Evolutionary conservation across 2,797 vertebrate species (phyloP).

Genomic region (Acrocephalus scirpaceus): DNA sequence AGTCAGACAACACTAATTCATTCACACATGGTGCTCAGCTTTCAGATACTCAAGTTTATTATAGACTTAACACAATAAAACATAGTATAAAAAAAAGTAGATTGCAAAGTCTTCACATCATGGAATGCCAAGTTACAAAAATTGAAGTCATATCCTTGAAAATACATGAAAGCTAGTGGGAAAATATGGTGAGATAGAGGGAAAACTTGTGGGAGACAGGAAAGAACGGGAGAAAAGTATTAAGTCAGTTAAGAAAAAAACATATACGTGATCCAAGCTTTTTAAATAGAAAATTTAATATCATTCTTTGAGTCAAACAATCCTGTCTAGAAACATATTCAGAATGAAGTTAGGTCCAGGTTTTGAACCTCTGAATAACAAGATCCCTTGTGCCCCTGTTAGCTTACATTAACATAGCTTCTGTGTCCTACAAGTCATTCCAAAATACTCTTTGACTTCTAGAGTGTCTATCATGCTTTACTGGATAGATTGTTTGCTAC

Average conservation of each 20-base stretch:
- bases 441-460: slow-evolving; percentile 9
- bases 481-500: slow-evolving; percentile 62
- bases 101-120: not conserved
- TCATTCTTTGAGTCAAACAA: slow-evolving; percentile 32
- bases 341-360: not conserved
- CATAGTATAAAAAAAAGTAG: slow-evolving; percentile 2
- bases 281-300: slow-evolving; percentile 60
- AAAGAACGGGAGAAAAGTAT: not conserved
- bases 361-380: not conserved
- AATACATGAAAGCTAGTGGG: not conserved
- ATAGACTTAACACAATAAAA: not conserved
- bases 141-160: not conserved
- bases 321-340: not conserved
- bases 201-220: not conserved
- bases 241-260: not conserved
- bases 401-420: not conserved
- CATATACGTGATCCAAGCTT: not conserved
- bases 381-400: not conserved
- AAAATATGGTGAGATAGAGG: not conserved
- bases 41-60: slow-evolving; percentile 35
- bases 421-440: not conserved
- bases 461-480: slow-evolving; percentile 74
- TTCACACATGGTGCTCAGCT: not conserved
- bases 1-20: not conserved
- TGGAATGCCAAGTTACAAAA: slow-evolving; percentile 12